Percentiles rank a stretch among this genome's conserved stretches.
Evolutionary conservation across 2,113 vertebrate genomes (phyloP).

Genomic region (Anser brachyrhynchus): DNA sequence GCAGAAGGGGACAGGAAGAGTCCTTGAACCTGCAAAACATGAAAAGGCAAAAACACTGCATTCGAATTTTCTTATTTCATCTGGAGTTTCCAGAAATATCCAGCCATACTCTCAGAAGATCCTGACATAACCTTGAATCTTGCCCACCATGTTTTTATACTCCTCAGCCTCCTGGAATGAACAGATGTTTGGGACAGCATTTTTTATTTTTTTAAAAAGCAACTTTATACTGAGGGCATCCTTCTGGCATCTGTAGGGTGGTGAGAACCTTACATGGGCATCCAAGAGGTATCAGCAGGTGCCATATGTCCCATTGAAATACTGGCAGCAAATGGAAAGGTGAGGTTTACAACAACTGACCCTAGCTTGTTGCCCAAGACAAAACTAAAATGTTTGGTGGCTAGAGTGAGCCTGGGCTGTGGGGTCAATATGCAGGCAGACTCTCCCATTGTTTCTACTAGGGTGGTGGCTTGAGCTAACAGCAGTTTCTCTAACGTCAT

Average conservation of each 20-base stretch:
- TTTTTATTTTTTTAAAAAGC: background rate
- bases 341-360: background rate
- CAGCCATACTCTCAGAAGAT: background rate
- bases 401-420: background rate
- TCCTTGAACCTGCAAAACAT: background rate
- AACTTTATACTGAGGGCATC: background rate
- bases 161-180: background rate
- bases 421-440: fast-evolving
- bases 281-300: background rate
- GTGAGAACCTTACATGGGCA: background rate
- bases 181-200: background rate
- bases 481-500: background rate
- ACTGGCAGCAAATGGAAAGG: background rate
- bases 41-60: background rate
- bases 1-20: background rate
- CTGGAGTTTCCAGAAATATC: background rate
- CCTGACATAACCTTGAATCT: background rate
- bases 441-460: background rate
- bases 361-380: background rate
- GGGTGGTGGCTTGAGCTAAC: background rate
- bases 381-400: background rate
- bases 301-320: background rate
- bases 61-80: background rate
- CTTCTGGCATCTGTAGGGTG: background rate
- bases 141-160: background rate